Evolutionary conservation across 2,797 vertebrate species (phyloP).

Genomic region (Sternotherus odoratus): DNA sequence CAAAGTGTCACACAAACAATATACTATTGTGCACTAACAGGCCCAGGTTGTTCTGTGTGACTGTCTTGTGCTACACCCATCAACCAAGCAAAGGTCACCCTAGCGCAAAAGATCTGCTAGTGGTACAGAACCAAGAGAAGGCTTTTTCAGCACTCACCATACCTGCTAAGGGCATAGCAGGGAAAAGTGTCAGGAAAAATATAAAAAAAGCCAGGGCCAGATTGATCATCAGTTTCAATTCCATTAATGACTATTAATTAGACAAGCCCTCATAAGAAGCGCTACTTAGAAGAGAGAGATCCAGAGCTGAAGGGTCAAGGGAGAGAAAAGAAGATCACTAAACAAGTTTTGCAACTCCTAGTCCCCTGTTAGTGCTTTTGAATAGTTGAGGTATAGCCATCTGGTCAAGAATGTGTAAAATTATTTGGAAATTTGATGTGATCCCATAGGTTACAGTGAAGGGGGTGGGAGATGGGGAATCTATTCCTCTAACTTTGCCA

Average conservation of each 20-base stretch:
- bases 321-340: background rate
- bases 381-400: background rate
- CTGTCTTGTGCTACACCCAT: background rate
- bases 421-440: background rate
- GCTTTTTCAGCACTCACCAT: background rate
- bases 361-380: accelerated
- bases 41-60: background rate
- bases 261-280: background rate
- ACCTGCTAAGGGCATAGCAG: background rate
- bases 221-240: background rate
- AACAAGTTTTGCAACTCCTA: background rate
- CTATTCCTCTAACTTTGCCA: no score
- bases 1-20: background rate
- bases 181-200: background rate
- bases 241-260: background rate
- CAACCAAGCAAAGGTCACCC: background rate
- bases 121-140: accelerated
- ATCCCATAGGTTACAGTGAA: no score
- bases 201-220: background rate
- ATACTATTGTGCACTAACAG: accelerated
- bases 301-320: accelerated
- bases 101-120: background rate
- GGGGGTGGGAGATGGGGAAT: no score
- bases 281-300: accelerated
- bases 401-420: background rate